A percentile compares a stretch with the other conserved stretches of the same genome.
phyloP scores from a whole-genome alignment of 2,888 invertebrate species.

The Zaprionus bogoriensis region DNA sequence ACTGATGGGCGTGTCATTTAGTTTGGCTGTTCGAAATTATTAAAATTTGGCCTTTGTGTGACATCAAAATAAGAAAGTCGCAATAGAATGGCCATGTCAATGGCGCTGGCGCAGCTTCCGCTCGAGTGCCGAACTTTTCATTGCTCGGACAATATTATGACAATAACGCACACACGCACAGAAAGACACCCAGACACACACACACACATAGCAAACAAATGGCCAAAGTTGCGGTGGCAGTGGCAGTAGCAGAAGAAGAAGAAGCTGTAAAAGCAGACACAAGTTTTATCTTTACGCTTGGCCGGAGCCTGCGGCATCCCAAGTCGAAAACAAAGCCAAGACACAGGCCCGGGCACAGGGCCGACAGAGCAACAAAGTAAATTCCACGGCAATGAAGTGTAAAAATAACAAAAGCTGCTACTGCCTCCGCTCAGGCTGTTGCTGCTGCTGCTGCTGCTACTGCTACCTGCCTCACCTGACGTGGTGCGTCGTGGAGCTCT shows the following conservation, averaged over 20 bases:
- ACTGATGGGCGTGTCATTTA: conserved; percentile 54
- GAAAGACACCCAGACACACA: conserved; percentile 3
- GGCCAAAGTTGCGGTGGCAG: conserved; percentile 42
- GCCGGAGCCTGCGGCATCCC: conserved; percentile 61
- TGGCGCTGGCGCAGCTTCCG: conserved; percentile 46
- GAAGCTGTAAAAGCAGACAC: conserved; percentile 52
- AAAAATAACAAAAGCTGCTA: conserved; percentile 74
- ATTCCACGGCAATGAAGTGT: conserved; percentile 77
- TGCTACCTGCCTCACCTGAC: background rate
- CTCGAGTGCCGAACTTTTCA: conserved; percentile 66
- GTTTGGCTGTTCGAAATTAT: conserved; percentile 59
- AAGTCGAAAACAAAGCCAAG: conserved; percentile 65
- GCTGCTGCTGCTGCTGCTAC: background rate
- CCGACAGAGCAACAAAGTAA: conserved; percentile 61
- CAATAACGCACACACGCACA: conserved; percentile 43
- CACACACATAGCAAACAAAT: conserved; percentile 30
- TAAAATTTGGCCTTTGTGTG: conserved; percentile 68
- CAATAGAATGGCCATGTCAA: background rate
- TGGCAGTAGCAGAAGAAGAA: conserved; percentile 8
- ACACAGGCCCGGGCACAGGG: background rate
- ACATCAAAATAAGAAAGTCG: conserved; percentile 51
- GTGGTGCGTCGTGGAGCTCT: no score
- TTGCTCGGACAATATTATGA: conserved; percentile 63
- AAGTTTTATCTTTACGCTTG: conserved; percentile 78
- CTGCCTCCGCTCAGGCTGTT: background rate